A percentile compares a stretch with the other conserved stretches of the same genome.
phyloP scores from a whole-genome alignment of 92 coral and sea anemone genomes.

The Siderastrea radians region DNA sequence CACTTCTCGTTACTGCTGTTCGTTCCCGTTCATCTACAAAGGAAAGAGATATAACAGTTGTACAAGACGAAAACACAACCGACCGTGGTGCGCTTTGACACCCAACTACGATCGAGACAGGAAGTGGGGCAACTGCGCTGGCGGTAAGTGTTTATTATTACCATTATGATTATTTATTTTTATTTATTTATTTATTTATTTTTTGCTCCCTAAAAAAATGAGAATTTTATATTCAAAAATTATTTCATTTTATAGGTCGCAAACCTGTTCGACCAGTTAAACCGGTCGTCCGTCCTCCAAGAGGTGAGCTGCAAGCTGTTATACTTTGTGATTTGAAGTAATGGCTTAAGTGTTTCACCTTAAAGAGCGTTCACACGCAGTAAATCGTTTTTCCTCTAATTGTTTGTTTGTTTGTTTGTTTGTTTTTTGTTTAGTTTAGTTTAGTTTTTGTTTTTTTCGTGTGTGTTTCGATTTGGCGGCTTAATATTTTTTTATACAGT shows the following conservation, averaged over 20 bases:
- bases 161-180: too few relatives aligned
- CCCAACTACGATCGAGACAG: slow-evolving; percentile 46
- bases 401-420: background rate
- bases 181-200: background rate
- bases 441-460: background rate
- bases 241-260: background rate
- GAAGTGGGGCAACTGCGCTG: slow-evolving; percentile 39
- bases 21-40: slow-evolving; percentile 48
- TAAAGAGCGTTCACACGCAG: too few relatives aligned
- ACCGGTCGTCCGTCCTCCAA: slow-evolving; percentile 41
- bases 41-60: slow-evolving; percentile 23
- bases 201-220: background rate
- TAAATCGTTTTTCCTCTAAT: too few relatives aligned
- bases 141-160: slow-evolving; percentile 5
- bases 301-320: slow-evolving; percentile 11
- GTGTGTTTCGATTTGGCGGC: too few relatives aligned
- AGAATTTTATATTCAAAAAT: background rate
- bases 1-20: slow-evolving; percentile 42
- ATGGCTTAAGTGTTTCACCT: too few relatives aligned
- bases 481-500: too few relatives aligned
- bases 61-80: slow-evolving; percentile 22
- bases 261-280: slow-evolving; percentile 22
- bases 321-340: background rate
- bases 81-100: slow-evolving; percentile 46
- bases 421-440: background rate